Conservation (phyloP, 2,113 vertebrate genomes). For the Isurus oxyrinchus region DNA sequence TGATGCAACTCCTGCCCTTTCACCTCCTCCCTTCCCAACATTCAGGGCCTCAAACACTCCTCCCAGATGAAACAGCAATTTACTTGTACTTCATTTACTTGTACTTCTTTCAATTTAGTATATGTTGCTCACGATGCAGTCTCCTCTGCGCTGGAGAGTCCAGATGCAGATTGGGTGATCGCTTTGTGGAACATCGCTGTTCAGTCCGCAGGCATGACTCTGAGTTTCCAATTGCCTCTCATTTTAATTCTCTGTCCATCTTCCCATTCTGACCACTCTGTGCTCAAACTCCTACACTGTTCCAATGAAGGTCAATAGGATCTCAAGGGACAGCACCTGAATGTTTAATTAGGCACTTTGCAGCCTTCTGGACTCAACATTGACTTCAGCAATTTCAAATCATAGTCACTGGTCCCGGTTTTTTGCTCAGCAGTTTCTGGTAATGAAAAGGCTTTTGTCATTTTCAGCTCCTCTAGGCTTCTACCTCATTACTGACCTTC, state of each 20-base stretch:
- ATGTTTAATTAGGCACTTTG: neutral
- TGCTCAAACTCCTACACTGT: neutral
- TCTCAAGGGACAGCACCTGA: neutral
- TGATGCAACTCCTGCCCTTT: neutral
- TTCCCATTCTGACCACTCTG: neutral
- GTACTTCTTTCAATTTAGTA: too few species aligned
- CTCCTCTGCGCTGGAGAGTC: neutral
- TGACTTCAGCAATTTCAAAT: neutral
- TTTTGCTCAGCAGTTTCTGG: neutral
- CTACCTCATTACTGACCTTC: too few species aligned
- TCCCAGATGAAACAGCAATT: neutral
- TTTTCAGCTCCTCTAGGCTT: neutral
- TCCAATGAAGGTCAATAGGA: neutral
- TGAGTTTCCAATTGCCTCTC: neutral
- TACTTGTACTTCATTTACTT: too few species aligned
- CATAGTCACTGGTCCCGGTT: neutral
- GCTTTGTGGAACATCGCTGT: neutral
- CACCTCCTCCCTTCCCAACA: neutral
- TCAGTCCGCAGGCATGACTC: neutral
- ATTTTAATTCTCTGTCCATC: too few species aligned
- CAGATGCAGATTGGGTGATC: neutral
- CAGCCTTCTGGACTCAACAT: neutral
- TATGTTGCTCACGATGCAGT: neutral
- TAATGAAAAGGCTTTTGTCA: neutral
- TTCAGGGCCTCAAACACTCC: neutral